phyloP scores from a whole-genome alignment of 2,113 vertebrate species.

The Anarhynchus alexandrinus region DNA sequence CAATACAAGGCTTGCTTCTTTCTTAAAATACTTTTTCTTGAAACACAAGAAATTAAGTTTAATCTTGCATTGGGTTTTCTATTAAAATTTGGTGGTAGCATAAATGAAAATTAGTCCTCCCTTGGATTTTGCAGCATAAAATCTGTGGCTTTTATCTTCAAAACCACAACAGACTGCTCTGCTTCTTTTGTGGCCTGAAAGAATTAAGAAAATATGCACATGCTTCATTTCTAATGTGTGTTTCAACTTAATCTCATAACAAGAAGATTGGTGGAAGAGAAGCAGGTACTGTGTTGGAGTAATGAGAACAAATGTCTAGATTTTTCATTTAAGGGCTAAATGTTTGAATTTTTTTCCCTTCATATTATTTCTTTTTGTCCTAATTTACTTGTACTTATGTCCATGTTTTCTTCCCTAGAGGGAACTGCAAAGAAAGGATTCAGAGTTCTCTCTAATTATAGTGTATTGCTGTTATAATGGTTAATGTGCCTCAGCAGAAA shows the following conservation, averaged over 20 bases:
- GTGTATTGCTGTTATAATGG: background rate
- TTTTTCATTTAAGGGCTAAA: background rate
- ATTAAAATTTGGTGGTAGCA: background rate
- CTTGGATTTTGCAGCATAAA: background rate
- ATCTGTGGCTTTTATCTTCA: background rate
- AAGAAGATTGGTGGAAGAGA: background rate
- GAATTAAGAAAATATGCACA: background rate
- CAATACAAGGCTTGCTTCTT: background rate
- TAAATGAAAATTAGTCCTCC: background rate
- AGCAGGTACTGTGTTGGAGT: background rate
- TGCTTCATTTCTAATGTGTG: background rate
- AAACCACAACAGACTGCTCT: background rate
- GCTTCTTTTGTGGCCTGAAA: background rate
- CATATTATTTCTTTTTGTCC: background rate
- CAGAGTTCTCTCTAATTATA: background rate
- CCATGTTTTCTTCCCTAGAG: background rate
- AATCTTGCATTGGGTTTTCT: background rate
- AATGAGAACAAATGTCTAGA: background rate
- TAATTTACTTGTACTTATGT: background rate
- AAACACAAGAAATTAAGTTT: background rate
- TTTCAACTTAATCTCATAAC: slow-evolving; percentile 3
- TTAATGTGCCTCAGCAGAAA: background rate
- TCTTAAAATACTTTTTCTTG: background rate
- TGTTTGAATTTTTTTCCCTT: background rate
- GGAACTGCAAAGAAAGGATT: background rate